Evolutionary conservation across 2,888 invertebrate genomes (phyloP).

Genomic region (Conus canariensis): DNA sequence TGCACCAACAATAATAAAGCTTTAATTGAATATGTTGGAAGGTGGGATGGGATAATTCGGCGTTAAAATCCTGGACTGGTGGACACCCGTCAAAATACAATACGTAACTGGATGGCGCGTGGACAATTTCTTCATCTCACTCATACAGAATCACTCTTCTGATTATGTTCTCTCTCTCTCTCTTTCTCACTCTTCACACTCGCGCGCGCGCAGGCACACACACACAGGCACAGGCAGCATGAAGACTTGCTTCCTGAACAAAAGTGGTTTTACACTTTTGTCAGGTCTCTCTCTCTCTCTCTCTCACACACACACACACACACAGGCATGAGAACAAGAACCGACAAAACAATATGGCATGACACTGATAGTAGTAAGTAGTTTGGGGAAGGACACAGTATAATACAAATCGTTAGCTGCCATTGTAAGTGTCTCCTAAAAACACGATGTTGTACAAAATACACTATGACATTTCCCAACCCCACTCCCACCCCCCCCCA

Average conservation of each 20-base stretch:
- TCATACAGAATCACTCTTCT: neutral
- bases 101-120: neutral
- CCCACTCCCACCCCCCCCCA: neutral
- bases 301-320: neutral
- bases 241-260: neutral
- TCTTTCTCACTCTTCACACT: neutral
- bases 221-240: neutral
- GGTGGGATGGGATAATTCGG: no score
- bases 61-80: no score
- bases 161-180: neutral
- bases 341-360: neutral
- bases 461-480: neutral
- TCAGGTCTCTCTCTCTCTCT: no score
- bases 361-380: neutral
- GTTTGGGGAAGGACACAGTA: neutral
- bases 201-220: neutral
- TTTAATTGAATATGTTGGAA: no score
- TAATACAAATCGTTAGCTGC: constrained; percentile 20
- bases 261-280: no score
- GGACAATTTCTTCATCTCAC: neutral
- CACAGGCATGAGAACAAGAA: neutral
- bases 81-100: no score
- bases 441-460: constrained; percentile 1
- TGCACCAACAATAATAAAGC: no score
- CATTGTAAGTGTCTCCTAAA: constrained; percentile 32